phyloP scores from a whole-genome alignment of 1,140 invertebrate species.

The Ceratina japonica region DNA sequence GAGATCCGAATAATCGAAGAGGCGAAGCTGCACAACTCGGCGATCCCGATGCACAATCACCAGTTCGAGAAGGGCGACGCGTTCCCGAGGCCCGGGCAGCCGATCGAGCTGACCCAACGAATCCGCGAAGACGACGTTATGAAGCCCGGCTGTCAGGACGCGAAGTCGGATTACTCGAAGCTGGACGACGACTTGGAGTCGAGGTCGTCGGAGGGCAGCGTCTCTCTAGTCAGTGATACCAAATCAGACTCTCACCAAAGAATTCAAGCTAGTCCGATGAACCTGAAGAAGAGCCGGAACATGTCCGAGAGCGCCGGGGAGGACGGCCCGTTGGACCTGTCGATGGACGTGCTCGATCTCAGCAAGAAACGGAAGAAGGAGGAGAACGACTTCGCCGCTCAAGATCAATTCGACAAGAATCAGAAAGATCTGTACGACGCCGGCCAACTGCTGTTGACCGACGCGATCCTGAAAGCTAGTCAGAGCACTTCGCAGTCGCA shows the following conservation, averaged over 20 bases:
- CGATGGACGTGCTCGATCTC: conserved; percentile 91
- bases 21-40: conserved; percentile 42
- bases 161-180: conserved; percentile 51
- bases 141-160: conserved; percentile 12
- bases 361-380: conserved; percentile 85
- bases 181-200: conserved; percentile 72
- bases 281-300: conserved; percentile 59
- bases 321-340: conserved; percentile 87
- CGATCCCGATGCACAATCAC: background rate
- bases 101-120: conserved; percentile 47
- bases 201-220: conserved; percentile 68
- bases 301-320: conserved; percentile 51
- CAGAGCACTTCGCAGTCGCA: conserved; percentile 66
- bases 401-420: conserved; percentile 45
- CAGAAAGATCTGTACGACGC: conserved; percentile 78
- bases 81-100: conserved; percentile 47
- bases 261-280: conserved; percentile 75
- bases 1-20: conserved; percentile 42
- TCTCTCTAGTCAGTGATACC: conserved; percentile 77
- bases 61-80: conserved; percentile 41
- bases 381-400: conserved; percentile 45
- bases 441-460: conserved; percentile 79
- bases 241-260: conserved; percentile 74
- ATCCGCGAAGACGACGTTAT: conserved; percentile 14
- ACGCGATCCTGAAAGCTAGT: conserved; percentile 82